A percentile compares a stretch with the other conserved stretches of the same genome.
Evolutionary conservation across 2,113 vertebrate species (phyloP).

Genomic region (Pedionomus torquatus): DNA sequence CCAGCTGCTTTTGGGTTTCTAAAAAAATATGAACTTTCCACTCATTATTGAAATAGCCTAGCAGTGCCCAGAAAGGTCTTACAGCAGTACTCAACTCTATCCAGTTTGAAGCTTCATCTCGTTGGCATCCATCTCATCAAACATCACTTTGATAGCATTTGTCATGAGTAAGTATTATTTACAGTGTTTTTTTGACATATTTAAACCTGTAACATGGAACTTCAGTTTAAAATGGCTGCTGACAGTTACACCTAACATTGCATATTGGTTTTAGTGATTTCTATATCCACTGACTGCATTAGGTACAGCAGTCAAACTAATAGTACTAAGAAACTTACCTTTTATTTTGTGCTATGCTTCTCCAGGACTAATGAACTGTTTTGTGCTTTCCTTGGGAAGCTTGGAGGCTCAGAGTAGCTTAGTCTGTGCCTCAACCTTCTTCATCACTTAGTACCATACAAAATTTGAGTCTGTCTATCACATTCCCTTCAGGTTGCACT

Average conservation of each 20-base stretch:
- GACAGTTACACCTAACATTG: background rate
- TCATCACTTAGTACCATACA: background rate
- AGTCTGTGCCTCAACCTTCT: background rate
- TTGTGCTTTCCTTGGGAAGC: background rate
- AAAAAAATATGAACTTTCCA: fast-evolving
- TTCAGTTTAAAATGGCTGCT: background rate
- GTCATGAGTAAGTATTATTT: background rate
- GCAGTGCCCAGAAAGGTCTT: background rate
- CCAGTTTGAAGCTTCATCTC: background rate
- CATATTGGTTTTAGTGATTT: background rate
- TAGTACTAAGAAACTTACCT: background rate
- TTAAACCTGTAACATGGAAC: background rate
- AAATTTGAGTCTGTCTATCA: background rate
- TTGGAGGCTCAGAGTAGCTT: background rate
- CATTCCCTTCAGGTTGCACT: background rate
- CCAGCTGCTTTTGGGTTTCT: background rate
- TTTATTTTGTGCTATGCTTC: background rate
- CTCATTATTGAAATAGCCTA: background rate
- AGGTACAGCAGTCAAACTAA: background rate
- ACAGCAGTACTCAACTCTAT: background rate
- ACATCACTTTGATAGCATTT: background rate
- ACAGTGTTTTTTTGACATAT: background rate
- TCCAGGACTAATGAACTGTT: background rate
- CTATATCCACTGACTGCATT: background rate
- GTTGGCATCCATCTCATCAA: background rate